These are phyloP conservation scores for Sebastes taczanowskii DNA, from an alignment of 2,797 vertebrate genomes.

Conservation along the genomic window DNA sequence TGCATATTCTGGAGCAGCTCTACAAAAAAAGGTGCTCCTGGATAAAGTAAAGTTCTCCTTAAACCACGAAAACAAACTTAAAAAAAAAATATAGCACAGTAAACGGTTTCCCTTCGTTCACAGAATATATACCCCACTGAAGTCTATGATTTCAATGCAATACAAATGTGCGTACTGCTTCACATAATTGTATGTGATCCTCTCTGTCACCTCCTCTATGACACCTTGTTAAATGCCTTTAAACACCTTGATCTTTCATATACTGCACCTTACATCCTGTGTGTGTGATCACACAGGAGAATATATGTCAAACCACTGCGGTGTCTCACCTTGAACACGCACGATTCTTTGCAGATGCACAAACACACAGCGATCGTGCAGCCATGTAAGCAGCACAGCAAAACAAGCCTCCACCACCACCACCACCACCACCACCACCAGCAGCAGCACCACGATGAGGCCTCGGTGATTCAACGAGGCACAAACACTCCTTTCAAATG, in stretches of 20 bases:
- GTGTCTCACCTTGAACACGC: conserved; percentile 51
- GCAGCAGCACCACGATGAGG: conserved; percentile 17
- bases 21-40: not conserved
- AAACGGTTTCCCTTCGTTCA: not conserved
- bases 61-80: not conserved
- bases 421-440: not conserved
- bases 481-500: conserved; percentile 44
- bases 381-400: conserved; percentile 38
- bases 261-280: conserved; percentile 62
- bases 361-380: not conserved
- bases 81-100: too few species aligned
- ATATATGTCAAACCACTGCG: conserved; percentile 73
- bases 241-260: conserved; percentile 50
- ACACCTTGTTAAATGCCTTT: conserved; percentile 36
- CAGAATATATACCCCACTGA: not conserved
- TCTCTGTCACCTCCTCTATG: conserved; percentile 33
- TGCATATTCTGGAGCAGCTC: not conserved
- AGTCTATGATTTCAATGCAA: not conserved
- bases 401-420: conserved; percentile 21
- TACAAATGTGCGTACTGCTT: not conserved
- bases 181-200: conserved; percentile 4
- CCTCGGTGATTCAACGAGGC: conserved; percentile 6
- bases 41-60: not conserved
- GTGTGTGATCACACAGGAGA: conserved; percentile 47
- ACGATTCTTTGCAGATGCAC: conserved; percentile 44